These are phyloP conservation scores for Circaetus cinerascens DNA, from an alignment of 2,113 vertebrate species.

Conservation along the genomic window DNA sequence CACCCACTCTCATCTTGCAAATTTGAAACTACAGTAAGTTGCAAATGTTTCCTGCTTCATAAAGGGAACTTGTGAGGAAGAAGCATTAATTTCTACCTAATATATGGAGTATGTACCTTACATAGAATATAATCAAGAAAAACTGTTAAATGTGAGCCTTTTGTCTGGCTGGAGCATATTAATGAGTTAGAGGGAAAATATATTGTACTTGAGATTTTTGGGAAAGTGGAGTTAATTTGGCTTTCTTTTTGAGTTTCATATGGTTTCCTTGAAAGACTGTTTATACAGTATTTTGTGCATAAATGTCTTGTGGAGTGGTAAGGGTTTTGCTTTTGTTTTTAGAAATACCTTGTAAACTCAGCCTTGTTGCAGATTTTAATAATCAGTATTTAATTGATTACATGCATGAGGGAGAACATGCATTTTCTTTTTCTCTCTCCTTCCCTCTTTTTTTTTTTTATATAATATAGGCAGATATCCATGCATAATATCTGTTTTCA, in stretches of 20 bases:
- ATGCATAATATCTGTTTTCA: not conserved
- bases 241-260: not conserved
- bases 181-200: not conserved
- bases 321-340: not conserved
- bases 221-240: not conserved
- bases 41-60: not conserved
- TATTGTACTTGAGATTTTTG: not conserved
- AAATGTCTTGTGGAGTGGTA: not conserved
- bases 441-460: not conserved
- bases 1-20: not conserved
- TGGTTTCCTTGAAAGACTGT: not conserved
- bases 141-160: not conserved
- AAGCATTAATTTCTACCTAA: not conserved
- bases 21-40: not conserved
- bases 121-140: not conserved
- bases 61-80: not conserved
- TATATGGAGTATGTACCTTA: accelerated
- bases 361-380: not conserved
- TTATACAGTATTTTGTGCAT: not conserved
- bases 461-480: not conserved
- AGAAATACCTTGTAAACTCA: not conserved
- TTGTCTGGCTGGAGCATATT: not conserved
- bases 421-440: not conserved
- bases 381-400: not conserved
- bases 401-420: not conserved